These are phyloP conservation scores for Litoditis marina DNA, from an alignment of 2,888 invertebrate species.

Conservation along the genomic window DNA sequence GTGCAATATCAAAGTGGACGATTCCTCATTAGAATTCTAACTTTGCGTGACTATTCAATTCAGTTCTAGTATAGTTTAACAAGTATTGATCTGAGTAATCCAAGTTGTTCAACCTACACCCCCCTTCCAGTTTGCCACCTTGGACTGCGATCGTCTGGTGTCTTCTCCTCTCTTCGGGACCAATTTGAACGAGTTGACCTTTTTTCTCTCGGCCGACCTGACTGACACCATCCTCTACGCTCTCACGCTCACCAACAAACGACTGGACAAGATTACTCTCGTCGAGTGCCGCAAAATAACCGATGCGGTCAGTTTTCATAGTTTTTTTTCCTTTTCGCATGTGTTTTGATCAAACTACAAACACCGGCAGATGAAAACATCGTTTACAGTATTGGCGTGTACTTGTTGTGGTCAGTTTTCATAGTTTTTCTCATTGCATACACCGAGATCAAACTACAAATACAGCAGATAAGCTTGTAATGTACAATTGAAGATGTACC, in stretches of 20 bases:
- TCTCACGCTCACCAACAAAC: constrained; percentile 43
- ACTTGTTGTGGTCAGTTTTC: neutral
- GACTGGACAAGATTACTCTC: constrained; percentile 49
- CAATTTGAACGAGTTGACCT: constrained; percentile 48
- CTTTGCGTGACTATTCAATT: too few relatives aligned
- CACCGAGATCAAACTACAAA: too few relatives aligned
- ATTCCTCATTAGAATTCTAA: too few relatives aligned
- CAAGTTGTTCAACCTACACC: too few relatives aligned
- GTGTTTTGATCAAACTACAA: neutral
- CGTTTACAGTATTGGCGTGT: too few relatives aligned
- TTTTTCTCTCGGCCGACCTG: constrained; percentile 51
- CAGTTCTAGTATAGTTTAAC: neutral
- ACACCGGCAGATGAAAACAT: neutral
- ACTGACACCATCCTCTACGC: constrained; percentile 41
- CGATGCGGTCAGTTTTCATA: constrained; percentile 38
- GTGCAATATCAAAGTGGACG: too few relatives aligned
- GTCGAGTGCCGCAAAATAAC: constrained; percentile 57
- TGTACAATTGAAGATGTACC: too few relatives aligned
- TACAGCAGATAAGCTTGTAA: too few relatives aligned
- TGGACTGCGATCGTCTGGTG: constrained; percentile 47
- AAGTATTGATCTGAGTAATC: neutral
- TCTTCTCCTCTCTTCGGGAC: constrained; percentile 46
- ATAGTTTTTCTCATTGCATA: too few relatives aligned
- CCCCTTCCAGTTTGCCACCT: constrained; percentile 47
- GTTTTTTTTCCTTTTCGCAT: too few relatives aligned